Percentiles rank a stretch among this genome's conserved stretches.
These are phyloP conservation scores for Crocallis elinguaria DNA, from an alignment of 2,888 invertebrate species.

Conservation along the genomic window DNA sequence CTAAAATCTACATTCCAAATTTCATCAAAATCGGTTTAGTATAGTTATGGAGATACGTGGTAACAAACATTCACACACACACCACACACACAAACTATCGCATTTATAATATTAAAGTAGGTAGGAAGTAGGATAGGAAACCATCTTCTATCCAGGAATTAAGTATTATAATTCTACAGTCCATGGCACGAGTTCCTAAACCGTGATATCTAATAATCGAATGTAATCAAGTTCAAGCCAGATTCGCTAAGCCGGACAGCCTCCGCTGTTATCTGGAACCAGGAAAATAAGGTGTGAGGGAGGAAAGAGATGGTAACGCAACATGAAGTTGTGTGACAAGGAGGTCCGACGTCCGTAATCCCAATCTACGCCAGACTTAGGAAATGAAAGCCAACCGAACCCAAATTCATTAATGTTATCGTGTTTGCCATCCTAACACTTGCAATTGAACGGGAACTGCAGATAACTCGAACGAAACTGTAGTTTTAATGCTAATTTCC, in stretches of 20 bases:
- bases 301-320: slow-evolving; percentile 26
- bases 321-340: slow-evolving; percentile 36
- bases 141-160: too few species aligned
- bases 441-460: slow-evolving; percentile 51
- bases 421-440: slow-evolving; percentile 59
- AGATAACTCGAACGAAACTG: slow-evolving; percentile 40
- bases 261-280: slow-evolving; percentile 43
- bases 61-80: too few species aligned
- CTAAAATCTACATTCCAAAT: too few species aligned
- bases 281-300: slow-evolving; percentile 45
- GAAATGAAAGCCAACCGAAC: slow-evolving; percentile 69
- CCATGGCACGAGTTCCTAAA: slow-evolving; percentile 6
- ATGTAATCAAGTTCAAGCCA: slow-evolving; percentile 35
- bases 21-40: too few species aligned
- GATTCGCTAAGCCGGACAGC: slow-evolving; percentile 37
- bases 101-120: too few species aligned
- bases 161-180: neutral
- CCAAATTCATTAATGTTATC: slow-evolving; percentile 74
- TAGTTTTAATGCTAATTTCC: neutral
- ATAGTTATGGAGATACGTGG: too few species aligned
- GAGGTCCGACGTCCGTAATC: slow-evolving; percentile 51
- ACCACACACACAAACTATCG: too few species aligned
- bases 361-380: slow-evolving; percentile 60
- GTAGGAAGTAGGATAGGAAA: too few species aligned
- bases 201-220: slow-evolving; percentile 17